phyloP scores from a whole-genome alignment of 2,797 vertebrate species.

The Notolepis coatsorum region DNA sequence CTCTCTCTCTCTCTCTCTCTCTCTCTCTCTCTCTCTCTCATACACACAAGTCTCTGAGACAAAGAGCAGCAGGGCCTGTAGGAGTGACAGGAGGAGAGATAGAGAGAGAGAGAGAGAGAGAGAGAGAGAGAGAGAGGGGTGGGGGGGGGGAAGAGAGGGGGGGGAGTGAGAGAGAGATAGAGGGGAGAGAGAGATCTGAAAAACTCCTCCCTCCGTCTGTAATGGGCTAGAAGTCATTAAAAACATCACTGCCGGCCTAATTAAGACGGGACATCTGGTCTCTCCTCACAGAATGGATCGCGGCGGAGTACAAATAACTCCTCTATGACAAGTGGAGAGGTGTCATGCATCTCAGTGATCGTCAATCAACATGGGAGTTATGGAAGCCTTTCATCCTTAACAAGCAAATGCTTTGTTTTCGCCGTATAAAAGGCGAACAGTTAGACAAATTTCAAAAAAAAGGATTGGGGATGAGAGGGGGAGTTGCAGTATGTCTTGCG shows the following conservation, averaged over 20 bases:
- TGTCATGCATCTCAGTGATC: constrained; percentile 87
- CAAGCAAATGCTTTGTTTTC: constrained; percentile 80
- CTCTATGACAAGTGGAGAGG: constrained; percentile 84
- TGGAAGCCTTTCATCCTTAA: constrained; percentile 81
- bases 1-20: too few relatives aligned
- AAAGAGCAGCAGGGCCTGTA: constrained; percentile 71
- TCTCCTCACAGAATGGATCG: constrained; percentile 81
- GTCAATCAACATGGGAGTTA: constrained; percentile 84
- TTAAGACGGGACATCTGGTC: constrained; percentile 88
- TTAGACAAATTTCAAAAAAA: constrained; percentile 61
- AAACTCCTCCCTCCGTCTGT: constrained; percentile 70
- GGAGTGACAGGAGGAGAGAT: constrained; percentile 76
- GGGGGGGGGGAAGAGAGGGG: too few relatives aligned
- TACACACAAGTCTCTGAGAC: constrained; percentile 47
- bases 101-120: too few relatives aligned
- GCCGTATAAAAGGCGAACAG: constrained; percentile 68
- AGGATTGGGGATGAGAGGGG: constrained; percentile 15
- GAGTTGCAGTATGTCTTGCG: constrained; percentile 54
- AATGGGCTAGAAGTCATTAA: constrained; percentile 86
- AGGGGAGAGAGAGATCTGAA: constrained; percentile 78
- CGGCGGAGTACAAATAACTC: constrained; percentile 84
- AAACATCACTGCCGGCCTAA: constrained; percentile 86
- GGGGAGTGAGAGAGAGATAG: too few relatives aligned
- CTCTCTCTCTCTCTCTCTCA: too few relatives aligned
- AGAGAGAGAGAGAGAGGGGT: too few relatives aligned